Percentiles rank a stretch among this genome's conserved stretches.
phyloP scores from a whole-genome alignment of 1,140 invertebrate genomes.

The Cotesia typhae region DNA sequence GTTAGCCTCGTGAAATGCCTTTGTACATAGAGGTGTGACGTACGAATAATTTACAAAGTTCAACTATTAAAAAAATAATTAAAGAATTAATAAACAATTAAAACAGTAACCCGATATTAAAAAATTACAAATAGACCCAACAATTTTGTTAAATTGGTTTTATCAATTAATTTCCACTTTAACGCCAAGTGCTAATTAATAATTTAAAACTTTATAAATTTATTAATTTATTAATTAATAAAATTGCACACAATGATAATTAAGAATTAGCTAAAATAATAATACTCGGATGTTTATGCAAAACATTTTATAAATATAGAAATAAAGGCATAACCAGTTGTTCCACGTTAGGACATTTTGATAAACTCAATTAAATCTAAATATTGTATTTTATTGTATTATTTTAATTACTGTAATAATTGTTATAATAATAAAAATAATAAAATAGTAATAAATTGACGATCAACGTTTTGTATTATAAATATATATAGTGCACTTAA shows the following conservation, averaged over 20 bases:
- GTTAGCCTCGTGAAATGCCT: slow-evolving; percentile 29
- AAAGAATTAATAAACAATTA: slow-evolving; percentile 1
- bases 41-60: slow-evolving; percentile 42
- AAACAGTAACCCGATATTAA: background rate
- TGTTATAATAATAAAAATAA: no score
- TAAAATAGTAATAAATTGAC: no score
- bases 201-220: slow-evolving; percentile 1
- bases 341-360: background rate
- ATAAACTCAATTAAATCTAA: background rate
- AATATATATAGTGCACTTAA: background rate
- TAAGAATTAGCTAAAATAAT: slow-evolving; percentile 20
- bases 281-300: slow-evolving; percentile 29
- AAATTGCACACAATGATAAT: slow-evolving; percentile 13
- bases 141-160: slow-evolving; percentile 8
- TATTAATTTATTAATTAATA: background rate
- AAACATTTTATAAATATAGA: background rate
- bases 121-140: slow-evolving; percentile 21
- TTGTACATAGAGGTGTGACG: slow-evolving; percentile 48
- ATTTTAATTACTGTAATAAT: no score
- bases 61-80: slow-evolving; percentile 30
- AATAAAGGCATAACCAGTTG: slow-evolving; percentile 16
- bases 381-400: background rate
- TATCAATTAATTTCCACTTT: background rate
- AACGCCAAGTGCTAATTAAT: background rate
- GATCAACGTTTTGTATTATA: background rate